Conservation (phyloP, 2,888 invertebrate genomes). For the Piscicola geometra region DNA sequence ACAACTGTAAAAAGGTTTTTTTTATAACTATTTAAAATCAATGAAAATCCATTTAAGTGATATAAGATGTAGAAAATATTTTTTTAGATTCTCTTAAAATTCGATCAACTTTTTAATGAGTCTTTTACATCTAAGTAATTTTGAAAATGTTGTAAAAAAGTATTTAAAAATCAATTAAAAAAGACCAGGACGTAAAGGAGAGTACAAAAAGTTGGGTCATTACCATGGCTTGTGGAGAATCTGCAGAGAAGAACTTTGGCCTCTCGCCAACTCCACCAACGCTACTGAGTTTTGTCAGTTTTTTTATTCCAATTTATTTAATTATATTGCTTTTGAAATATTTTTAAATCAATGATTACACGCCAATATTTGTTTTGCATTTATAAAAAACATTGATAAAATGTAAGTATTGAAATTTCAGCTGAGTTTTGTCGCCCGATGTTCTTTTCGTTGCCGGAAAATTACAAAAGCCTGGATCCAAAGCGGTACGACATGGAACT, state of each 20-base stretch:
- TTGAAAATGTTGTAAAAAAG: no score
- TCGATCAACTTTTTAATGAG: no score
- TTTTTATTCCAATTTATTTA: no score
- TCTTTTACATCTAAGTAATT: no score
- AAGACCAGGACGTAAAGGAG: slow-evolving; percentile 15
- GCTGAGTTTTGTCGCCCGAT: slow-evolving; percentile 22
- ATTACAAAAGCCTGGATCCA: neutral
- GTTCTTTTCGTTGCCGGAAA: slow-evolving; percentile 26
- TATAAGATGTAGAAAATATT: no score
- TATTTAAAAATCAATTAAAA: no score
- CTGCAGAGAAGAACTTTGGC: slow-evolving; percentile 34
- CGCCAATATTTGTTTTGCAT: neutral
- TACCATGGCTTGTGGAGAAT: slow-evolving; percentile 38
- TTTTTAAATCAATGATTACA: no score
- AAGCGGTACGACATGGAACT: slow-evolving; percentile 22
- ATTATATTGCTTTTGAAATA: no score
- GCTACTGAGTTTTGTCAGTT: slow-evolving; percentile 11
- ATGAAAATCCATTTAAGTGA: no score
- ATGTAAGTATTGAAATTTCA: neutral
- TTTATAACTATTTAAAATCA: no score
- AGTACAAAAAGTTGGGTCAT: slow-evolving; percentile 30
- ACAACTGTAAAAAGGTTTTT: no score
- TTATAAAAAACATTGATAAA: slow-evolving; percentile 6
- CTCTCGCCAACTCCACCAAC: slow-evolving; percentile 4
- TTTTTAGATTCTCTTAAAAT: no score